phyloP scores from a whole-genome alignment of 2,113 vertebrate species.

The Gopherus evgoodei region DNA sequence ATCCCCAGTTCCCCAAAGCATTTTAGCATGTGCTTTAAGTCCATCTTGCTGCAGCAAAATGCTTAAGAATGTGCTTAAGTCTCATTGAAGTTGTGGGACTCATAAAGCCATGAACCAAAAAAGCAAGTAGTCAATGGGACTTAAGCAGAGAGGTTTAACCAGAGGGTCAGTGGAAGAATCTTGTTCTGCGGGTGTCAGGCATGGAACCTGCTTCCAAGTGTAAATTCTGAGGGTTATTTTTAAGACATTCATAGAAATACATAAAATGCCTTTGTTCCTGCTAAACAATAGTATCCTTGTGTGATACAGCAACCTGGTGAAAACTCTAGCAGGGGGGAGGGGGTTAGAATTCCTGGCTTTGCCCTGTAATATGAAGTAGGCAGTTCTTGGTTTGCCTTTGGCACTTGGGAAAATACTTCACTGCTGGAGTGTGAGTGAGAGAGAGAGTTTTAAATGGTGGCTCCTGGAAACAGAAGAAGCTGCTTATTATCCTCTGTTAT shows the following conservation, averaged over 20 bases:
- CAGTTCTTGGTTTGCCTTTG: neutral
- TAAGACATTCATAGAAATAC: neutral
- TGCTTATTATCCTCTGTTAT: neutral
- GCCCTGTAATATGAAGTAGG: neutral
- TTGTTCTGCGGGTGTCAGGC: neutral
- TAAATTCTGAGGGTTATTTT: neutral
- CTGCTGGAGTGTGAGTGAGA: neutral
- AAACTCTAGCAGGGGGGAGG: neutral
- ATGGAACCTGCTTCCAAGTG: neutral
- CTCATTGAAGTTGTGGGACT: rapidly evolving
- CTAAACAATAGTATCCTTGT: neutral
- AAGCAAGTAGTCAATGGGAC: neutral
- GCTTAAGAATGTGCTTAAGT: rapidly evolving
- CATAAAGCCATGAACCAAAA: rapidly evolving
- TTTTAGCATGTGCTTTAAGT: neutral
- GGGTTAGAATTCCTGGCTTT: neutral
- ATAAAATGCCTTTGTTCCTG: neutral
- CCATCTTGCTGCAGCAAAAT: neutral
- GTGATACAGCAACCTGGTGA: neutral
- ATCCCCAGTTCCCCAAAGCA: neutral
- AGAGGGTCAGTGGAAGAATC: neutral
- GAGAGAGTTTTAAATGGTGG: neutral
- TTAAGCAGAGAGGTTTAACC: neutral
- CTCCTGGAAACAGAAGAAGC: neutral
- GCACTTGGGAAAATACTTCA: neutral